Evolutionary conservation across 1,140 invertebrate species (phyloP), one percentile per base, ranked within the genome.

Genomic region (Onthophagus taurus): DNA sequence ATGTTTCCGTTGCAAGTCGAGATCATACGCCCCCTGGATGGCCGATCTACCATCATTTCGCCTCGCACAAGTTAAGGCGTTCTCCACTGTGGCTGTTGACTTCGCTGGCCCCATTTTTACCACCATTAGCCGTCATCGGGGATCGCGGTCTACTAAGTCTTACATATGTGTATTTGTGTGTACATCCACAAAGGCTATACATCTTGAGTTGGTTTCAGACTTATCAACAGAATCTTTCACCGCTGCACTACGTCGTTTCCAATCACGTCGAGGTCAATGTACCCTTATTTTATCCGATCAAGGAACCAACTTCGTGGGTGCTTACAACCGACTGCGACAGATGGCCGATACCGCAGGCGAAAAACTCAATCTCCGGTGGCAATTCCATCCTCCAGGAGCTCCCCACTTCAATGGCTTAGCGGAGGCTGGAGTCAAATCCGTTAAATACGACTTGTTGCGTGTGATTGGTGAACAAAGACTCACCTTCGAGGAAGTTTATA

Each of bases 281-380:
- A 17, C 13, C 0, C 36, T 33, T 2, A 51, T 68, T 0, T 57
- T 53, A 42, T 47, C 42, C n/a, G 66, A 67, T 45, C 57, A 59
- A 42, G 64, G 53, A 0, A 62, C 59, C 0, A 65, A 59, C 33
- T 66, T 67, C 41, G 33, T 57, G 6, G 55, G n/a, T n/a, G n/a
- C n/a, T n/a, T 8, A 29, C n/a, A 7, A n/a, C n/a, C 24, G n/a
- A 29, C n/a, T 29, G 7, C 7, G 7, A 7, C 7, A 29, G n/a
- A 7, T 29, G 7, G 24, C 24, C n/a, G 7, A 29, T 8, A 7
- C 7, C 7, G 24, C 24, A 8, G 24, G 7, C 7, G n/a, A 7
- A 8, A 29, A 29, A 29, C 24, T 29, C n/a, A 29, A 29, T 29
- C n/a, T 29, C 7, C 7, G n/a, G 7, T 29, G 24, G 24, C 7